These are phyloP conservation scores for Papilio demoleus DNA, from an alignment of 2,888 invertebrate genomes.

Conservation along the genomic window DNA sequence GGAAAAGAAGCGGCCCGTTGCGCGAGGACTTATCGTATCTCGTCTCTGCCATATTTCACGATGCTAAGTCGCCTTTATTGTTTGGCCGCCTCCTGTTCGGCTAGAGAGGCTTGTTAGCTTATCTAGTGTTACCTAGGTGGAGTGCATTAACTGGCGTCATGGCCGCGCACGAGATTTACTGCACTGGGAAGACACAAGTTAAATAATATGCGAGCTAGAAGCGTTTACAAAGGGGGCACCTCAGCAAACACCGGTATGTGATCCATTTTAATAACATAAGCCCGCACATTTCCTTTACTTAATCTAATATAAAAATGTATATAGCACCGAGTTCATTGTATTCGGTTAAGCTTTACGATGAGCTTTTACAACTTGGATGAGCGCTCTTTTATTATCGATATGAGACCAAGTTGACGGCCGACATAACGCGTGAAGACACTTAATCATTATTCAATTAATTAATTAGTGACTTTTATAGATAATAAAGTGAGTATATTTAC, in stretches of 20 bases:
- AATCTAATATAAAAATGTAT: constrained; percentile 48
- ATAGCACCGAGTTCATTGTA: constrained; percentile 53
- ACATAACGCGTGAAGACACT: constrained; percentile 65
- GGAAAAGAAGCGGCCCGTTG: constrained; percentile 77
- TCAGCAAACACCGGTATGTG: constrained; percentile 33
- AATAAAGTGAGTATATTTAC: constrained; percentile 78
- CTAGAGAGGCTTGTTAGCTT: constrained; percentile 80
- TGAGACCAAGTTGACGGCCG: constrained; percentile 49
- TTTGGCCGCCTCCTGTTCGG: constrained; percentile 77
- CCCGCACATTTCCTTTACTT: constrained; percentile 47
- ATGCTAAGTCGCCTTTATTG: constrained; percentile 78
- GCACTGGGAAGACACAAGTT: constrained; percentile 53
- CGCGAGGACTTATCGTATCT: constrained; percentile 75
- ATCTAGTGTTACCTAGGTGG: constrained; percentile 74
- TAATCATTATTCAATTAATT: constrained; percentile 82
- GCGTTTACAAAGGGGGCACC: constrained; percentile 27
- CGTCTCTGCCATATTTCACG: constrained; percentile 80
- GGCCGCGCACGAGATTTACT: constrained; percentile 67
- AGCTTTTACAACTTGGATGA: constrained; percentile 60
- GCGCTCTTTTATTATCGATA: constrained; percentile 56
- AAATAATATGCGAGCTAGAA: constrained; percentile 31
- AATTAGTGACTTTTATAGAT: constrained; percentile 81
- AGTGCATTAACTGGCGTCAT: constrained; percentile 76
- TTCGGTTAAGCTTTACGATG: constrained; percentile 57
- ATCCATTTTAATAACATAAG: constrained; percentile 41